Base-by-base conservation (phyloP, 2,888 invertebrate genomes). In the Norana najaformis region DNA sequence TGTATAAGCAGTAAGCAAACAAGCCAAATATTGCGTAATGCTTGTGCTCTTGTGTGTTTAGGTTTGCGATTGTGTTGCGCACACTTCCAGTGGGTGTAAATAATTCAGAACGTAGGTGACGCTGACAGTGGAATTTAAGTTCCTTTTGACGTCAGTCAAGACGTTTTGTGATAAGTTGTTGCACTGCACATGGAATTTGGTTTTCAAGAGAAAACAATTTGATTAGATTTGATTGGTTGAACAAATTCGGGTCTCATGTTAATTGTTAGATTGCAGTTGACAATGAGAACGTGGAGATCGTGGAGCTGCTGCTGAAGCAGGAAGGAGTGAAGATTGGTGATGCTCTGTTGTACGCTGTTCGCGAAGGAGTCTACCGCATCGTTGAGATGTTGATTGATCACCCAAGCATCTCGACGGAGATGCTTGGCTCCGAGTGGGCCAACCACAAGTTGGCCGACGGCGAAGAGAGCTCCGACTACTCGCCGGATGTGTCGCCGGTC, bases 371-470 rank as follows among this genome's bases (percentile, higher is more conserved):
- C 53, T 92, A 92, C 90, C 93, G 95, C 91, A 95, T 96, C 89
- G 96, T 96, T 23, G 96, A 96, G 93, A 95, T 96, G 95, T 94
- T 96, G 88, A 95, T 96, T 89, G 95, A 96, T 92, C 96, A 96
- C 92, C 95, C 94, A 0, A 95, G 95, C 89, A 95, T 95, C 90
- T 94, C 94, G 3, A 93, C 94, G 30, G 95, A 95, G 83, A 96
- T 96, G 95, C 93, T 96, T 41, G 96, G 96, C 30, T 94, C 95
- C 69, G 96, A 95, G 82, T 96, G 96, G 96, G 93, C 94, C 8
- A 94, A 94, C 91, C 94, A 94, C n/a, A 93, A 93, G 89, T 83
- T 38, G 85, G 92, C 93, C 4, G 95, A 94, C 11, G 91, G 93
- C 3, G 95, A 94, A 11, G 94, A 95, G 89, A 96, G 96, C 91